Conservation (phyloP, 64 coral and sea anemone genomes). For the Montipora efflorescens region DNA sequence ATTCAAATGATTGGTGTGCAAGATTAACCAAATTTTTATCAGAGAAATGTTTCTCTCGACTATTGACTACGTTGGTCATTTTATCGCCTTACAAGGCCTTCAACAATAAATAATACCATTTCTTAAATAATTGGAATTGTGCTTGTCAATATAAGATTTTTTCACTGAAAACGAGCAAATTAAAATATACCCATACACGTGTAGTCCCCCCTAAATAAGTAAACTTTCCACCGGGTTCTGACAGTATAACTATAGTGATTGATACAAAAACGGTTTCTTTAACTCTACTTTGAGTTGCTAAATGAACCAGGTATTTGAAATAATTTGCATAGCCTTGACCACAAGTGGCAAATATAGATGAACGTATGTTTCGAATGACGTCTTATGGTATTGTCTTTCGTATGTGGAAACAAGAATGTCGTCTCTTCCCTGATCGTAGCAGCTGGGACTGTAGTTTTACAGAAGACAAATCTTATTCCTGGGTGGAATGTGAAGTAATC, state of each 20-base stretch:
- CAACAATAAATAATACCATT: constrained; percentile 26
- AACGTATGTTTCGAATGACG: too few relatives aligned
- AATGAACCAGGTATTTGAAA: not conserved
- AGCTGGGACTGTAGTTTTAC: too few relatives aligned
- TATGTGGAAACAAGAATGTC: too few relatives aligned
- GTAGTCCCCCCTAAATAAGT: too few relatives aligned
- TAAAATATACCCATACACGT: not conserved
- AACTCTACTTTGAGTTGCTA: not conserved
- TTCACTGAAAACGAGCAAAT: not conserved
- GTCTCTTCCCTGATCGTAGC: too few relatives aligned
- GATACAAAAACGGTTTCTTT: not conserved
- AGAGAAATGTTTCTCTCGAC: not conserved
- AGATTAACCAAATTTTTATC: not conserved
- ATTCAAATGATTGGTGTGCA: not conserved
- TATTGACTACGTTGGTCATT: not conserved
- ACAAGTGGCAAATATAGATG: too few relatives aligned
- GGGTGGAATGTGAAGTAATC: too few relatives aligned
- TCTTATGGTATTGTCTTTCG: too few relatives aligned
- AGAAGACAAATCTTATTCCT: too few relatives aligned
- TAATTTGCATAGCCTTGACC: not conserved
- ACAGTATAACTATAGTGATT: not conserved
- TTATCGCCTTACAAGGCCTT: not conserved
- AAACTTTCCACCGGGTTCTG: too few relatives aligned
- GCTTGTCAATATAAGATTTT: not conserved
- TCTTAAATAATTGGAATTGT: not conserved